phyloP scores from a whole-genome alignment of 2,797 vertebrate species.

The Aeoliscus strigatus region DNA sequence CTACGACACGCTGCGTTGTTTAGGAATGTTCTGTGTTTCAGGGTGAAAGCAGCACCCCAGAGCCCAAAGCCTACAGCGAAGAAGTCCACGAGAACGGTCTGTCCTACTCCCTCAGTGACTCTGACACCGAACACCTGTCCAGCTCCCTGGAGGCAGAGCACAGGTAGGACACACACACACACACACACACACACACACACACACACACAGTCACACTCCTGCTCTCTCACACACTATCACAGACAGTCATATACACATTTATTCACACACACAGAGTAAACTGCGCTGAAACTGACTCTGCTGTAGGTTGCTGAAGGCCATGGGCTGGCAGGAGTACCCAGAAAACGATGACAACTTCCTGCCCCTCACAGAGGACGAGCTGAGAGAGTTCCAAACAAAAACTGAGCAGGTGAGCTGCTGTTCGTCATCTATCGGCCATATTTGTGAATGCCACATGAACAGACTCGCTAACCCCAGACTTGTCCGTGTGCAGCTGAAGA shows the following conservation, averaged over 20 bases:
- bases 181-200: too few species aligned
- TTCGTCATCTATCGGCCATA: background rate
- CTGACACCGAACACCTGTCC: conserved; percentile 89
- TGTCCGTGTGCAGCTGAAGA: conserved; percentile 82
- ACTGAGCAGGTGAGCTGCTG: conserved; percentile 86
- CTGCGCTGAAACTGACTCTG: conserved; percentile 5
- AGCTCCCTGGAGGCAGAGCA: conserved; percentile 97
- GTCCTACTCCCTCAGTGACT: conserved; percentile 86
- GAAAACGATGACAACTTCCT: conserved; percentile 98
- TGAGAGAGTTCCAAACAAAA: conserved; percentile 96
- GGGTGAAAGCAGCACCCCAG: conserved; percentile 88
- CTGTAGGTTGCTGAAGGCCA: conserved; percentile 91
- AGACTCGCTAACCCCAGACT: too few species aligned
- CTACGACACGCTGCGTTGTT: too few species aligned
- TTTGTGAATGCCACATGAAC: too few species aligned
- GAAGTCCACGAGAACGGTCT: conserved; percentile 90
- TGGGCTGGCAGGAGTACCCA: conserved; percentile 99
- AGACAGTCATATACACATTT: too few species aligned
- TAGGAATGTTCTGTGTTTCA: too few species aligned
- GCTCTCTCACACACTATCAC: too few species aligned
- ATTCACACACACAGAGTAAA: background rate
- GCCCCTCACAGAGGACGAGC: conserved; percentile 96
- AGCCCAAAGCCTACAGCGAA: conserved; percentile 91
- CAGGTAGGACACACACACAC: too few species aligned
- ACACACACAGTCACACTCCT: too few species aligned